Conservation (phyloP, 2,888 invertebrate genomes). For the Suillia variegata region DNA sequence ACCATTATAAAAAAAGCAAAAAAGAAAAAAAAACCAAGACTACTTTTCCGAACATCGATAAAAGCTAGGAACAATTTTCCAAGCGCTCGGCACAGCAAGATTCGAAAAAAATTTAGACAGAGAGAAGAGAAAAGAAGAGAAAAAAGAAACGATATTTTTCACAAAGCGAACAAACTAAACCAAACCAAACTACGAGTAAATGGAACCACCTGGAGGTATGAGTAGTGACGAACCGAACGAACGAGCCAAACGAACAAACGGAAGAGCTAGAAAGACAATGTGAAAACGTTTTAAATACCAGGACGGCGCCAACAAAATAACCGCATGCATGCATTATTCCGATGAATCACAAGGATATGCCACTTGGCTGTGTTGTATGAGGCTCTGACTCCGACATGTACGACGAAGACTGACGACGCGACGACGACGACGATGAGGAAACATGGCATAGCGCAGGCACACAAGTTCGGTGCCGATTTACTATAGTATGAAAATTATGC, state of each 20-base stretch:
- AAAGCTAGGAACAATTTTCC: constrained; percentile 24
- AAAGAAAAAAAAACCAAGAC: neutral
- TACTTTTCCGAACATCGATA: neutral
- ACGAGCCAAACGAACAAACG: neutral
- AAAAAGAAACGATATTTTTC: neutral
- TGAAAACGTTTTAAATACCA: constrained; percentile 37
- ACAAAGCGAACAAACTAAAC: too few species aligned
- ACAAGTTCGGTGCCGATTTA: neutral
- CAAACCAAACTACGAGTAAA: too few species aligned
- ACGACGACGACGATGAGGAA: too few species aligned
- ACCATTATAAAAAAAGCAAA: too few species aligned
- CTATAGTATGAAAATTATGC: constrained; percentile 12
- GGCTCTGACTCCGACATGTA: too few species aligned
- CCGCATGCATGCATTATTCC: constrained; percentile 32
- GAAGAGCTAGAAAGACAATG: constrained; percentile 8
- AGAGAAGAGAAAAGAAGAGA: neutral
- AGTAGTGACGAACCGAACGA: constrained; percentile 18
- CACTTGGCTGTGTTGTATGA: neutral
- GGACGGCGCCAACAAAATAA: constrained; percentile 51
- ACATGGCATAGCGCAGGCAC: neutral
- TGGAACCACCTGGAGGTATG: neutral
- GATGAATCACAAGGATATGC: constrained; percentile 21
- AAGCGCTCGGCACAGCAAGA: too few species aligned
- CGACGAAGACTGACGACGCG: neutral
- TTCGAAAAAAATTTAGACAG: neutral